Base-by-base conservation (phyloP, 2,113 vertebrate species). In the Peromyscus polionotus region DNA sequence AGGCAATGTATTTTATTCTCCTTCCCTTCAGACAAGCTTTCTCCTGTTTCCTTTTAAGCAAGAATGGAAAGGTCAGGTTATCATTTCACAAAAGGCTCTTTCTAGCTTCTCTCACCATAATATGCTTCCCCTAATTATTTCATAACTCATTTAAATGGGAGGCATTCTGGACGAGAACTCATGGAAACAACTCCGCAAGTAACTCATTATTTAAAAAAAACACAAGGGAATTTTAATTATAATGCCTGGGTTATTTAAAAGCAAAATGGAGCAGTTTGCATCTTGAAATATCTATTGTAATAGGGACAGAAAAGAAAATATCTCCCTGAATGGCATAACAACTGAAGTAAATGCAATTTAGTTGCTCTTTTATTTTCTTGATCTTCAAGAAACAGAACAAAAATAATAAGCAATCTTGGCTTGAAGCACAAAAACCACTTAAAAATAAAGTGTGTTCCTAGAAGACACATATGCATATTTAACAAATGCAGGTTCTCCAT, bases 141-240 rank as follows among this genome's bases (percentile, higher is more conserved):
- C 96, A 98, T 98, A 98, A 98, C 93, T 98, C 97, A 97, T 93
- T 97, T 95, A 97, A 98, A 98, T 97, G 96, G 94, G 89, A 97
- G 42, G 91, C 90, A 90, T 87, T 96, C 91, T 97, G 77, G 91
- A 97, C 93, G 36, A 86, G 22, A 97, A 97, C 90, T 92, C 94
- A 93, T 63, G 88, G 79, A 97, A 98, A 97, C 87, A 94, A 90
- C 88, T 97, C 94, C 79, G 96, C 91, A 75, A 94, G 94, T 95
- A 97, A 96, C 95, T 97, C 97, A 96, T 97, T 96, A 90, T 96
- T 95, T 95, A 92, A 91, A 70, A 59, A 65, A 61, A 96, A 95
- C 95, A 97, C 94, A 83, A 57, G 96, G 77, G 96, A 94, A 96
- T 97, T 98, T 95, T 98, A 98, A 97, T 98, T 98, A 96, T 95